Evolutionary conservation across 2,888 invertebrate genomes (phyloP), one percentile per base, ranked within the genome.

Genomic region (Lycocerus yunnanus): DNA sequence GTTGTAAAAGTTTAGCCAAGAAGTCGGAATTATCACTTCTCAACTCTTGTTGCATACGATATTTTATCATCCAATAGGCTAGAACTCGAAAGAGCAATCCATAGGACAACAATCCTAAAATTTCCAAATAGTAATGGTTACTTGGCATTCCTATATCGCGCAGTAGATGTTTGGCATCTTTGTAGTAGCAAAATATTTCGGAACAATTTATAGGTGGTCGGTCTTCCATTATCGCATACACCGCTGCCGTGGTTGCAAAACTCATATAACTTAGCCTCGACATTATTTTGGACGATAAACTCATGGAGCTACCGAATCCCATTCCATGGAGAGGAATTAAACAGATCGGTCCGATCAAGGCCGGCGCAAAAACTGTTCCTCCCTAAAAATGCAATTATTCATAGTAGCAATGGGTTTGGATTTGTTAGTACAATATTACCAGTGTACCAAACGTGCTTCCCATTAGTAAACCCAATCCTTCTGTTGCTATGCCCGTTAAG

Each of bases 401-500:
- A 11, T 5, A n/a, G 11, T 43, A n/a, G 6, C 0, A 2, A 43
- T 8, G 1, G 43, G n/a, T 43, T 43, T n/a, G 2, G 6, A 16
- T 60, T 11, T 13, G 67, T 3, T 58, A 11, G 58, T 11, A 13
- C 10, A 14, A 43, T 77, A 87, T 88, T 84, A 91, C 91, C 68
- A 90, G 89, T 72, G 89, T 89, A 81, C 86, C 90, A 76, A 90
- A 91, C 0, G 88, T 85, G 13, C 91, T 88, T 0, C 94, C 94
- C 20, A 94, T 91, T 0, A 91, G 88, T 5, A 94, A 87, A 0
- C 94, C 95, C 0, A 94, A 88, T 1, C 93, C 93, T 87, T 95
- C 94, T 1, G 94, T 93, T 71, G 92, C 92, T 3, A 93, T 82
- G 0, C 90, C 91, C 0, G 91, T 89, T 69, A 92, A 85, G 1